These are phyloP conservation scores for Saccostrea cuccullata DNA, from an alignment of 1,140 invertebrate genomes.

Conservation along the genomic window DNA sequence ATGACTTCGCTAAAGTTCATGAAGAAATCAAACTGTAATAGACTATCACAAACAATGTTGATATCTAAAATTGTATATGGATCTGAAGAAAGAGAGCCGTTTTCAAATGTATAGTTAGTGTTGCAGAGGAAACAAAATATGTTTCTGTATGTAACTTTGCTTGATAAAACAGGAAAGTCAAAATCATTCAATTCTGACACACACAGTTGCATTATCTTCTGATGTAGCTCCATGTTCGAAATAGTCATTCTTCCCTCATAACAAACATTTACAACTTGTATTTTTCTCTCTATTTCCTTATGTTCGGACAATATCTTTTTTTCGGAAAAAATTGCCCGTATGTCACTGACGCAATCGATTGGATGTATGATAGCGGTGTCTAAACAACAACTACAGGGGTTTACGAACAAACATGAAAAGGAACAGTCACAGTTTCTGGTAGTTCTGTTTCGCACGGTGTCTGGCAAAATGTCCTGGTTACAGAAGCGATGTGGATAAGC, in stretches of 20 bases:
- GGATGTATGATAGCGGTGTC: neutral
- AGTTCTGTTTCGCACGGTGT: neutral
- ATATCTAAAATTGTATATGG: neutral
- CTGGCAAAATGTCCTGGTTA: neutral
- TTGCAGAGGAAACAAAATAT: constrained; percentile 15
- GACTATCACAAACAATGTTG: neutral
- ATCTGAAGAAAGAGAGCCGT: neutral
- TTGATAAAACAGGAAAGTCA: neutral
- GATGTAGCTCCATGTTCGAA: neutral
- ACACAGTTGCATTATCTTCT: neutral
- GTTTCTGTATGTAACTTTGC: neutral
- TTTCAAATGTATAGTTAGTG: neutral
- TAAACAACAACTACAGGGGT: neutral
- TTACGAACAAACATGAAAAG: neutral
- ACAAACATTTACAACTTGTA: neutral
- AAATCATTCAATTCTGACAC: neutral
- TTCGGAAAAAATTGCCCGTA: neutral
- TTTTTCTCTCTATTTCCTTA: neutral
- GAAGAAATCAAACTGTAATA: neutral
- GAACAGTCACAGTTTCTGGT: neutral
- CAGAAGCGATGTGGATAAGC: neutral
- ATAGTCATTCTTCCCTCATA: neutral
- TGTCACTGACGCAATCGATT: neutral
- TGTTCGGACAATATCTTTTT: neutral
- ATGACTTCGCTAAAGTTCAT: neutral